Conservation (phyloP, 2,797 vertebrate genomes). For the Leontocebus nigricollis region DNA sequence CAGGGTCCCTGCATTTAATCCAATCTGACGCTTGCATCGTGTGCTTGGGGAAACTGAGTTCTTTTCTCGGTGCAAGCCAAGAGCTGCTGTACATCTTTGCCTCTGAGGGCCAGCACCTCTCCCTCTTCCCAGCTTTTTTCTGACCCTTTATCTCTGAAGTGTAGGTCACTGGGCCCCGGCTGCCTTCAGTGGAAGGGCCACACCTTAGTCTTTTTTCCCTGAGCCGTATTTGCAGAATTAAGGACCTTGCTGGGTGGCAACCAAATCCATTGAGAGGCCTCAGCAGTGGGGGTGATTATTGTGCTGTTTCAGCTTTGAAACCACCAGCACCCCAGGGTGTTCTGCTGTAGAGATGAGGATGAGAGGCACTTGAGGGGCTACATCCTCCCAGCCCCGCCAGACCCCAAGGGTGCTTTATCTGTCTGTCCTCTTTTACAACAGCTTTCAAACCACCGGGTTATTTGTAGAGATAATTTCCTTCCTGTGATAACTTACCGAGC, state of each 20-base stretch:
- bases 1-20: accelerated
- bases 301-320: not conserved
- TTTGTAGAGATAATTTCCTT: not conserved
- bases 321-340: not conserved
- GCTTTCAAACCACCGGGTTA: not conserved
- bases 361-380: not conserved
- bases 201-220: not conserved
- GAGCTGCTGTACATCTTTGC: too few relatives aligned
- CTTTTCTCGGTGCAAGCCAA: not conserved
- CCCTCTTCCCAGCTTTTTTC: not conserved
- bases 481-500: not conserved
- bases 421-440: not conserved
- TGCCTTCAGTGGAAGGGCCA: not conserved
- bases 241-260: not conserved
- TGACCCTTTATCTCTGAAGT: not conserved
- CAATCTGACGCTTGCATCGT: not conserved
- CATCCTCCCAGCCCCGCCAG: not conserved
- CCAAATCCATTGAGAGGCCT: not conserved
- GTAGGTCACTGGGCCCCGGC: accelerated
- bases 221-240: not conserved
- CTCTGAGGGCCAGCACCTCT: not conserved
- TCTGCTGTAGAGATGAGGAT: not conserved
- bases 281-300: not conserved
- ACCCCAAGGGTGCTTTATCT: not conserved
- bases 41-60: not conserved